Evolutionary conservation across 2,113 vertebrate genomes (phyloP), one percentile per base, ranked within the genome.

Genomic region (Camelus bactrianus): DNA sequence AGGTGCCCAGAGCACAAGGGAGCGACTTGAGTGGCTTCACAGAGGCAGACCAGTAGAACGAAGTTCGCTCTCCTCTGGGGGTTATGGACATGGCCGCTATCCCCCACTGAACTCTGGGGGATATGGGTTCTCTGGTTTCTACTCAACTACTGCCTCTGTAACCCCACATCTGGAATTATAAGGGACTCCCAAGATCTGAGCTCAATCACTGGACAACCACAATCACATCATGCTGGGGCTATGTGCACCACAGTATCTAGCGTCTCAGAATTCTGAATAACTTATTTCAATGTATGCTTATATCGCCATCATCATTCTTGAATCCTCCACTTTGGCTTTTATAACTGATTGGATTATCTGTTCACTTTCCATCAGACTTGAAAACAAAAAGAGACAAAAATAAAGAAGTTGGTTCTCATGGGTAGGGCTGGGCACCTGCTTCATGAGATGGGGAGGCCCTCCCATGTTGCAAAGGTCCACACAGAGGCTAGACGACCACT

Each of bases 1-100:
- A 30, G 32, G 12, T 22, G 30, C 17, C 1, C 4, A 38, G 69
- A 32, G 50, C 69, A 32, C 60, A 76, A 84, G 0, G 11, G 32
- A n/a, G 28, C n/a, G 11, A 11, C 16, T 16, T 19, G 5, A 52
- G 13, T 0, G 3, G 38, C 52, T 28, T 62, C 1, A 32, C 52
- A 32, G 62, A 69, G 42, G 19, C 3, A 35, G 50, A 19, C 17
- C 38, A 26, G 69, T 24, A 67, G 69, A 13, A 67, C 3, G 10
- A 65, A 26, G 7, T 28, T 1, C 28, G 3, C 32, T 48, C 20
- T 79, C 52, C 32, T 5, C 4, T 24, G 20, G 83, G 30, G 56
- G 65, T 13, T 42, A 17, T 0, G 6, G 81, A 38, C 30, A 16
- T 35, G 58, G 58, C 30, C 19, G 20, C 20, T 46, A 1, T 22